Evolutionary conservation across 2,113 vertebrate genomes (phyloP).

Genomic region (Rutilus rutilus): DNA sequence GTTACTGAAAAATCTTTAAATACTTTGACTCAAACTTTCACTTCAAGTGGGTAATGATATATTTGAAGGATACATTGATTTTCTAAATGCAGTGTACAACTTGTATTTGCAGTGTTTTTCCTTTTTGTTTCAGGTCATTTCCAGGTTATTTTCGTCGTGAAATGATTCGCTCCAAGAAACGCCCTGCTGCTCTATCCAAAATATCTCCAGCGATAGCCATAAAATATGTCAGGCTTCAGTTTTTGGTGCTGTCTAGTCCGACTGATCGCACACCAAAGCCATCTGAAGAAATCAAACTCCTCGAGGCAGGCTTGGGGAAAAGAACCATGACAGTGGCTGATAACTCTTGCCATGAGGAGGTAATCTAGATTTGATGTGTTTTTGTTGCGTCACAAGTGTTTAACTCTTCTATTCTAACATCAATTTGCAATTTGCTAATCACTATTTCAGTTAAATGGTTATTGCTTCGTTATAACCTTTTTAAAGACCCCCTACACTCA

Average conservation of each 20-base stretch:
- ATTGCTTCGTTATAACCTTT: not conserved
- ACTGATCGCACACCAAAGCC: slow-evolving; percentile 21
- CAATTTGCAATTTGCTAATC: too few species aligned
- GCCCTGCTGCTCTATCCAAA: not conserved
- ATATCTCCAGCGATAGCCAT: slow-evolving; percentile 3
- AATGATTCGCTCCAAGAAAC: not conserved
- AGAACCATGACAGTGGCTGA: slow-evolving; percentile 3
- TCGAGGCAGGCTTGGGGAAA: slow-evolving; percentile 19
- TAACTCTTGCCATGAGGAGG: slow-evolving; percentile 2
- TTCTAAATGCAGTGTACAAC: not conserved
- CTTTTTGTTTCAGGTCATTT: slow-evolving; percentile 8
- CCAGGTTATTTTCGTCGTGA: not conserved
- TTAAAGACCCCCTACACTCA: too few species aligned
- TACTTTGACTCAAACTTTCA: too few species aligned
- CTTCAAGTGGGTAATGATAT: too few species aligned
- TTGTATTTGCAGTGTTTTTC: not conserved
- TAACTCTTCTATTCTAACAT: too few species aligned
- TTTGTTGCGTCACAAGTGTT: too few species aligned
- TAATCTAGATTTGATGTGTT: not conserved
- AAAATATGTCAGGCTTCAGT: not conserved
- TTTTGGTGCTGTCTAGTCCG: not conserved
- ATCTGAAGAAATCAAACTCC: slow-evolving; percentile 4
- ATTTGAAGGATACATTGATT: too few species aligned
- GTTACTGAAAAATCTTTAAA: too few species aligned
- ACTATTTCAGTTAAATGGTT: too few species aligned